Evolutionary conservation across 92 coral and sea anemone species (phyloP), one percentile per base, ranked within the genome.

Genomic region (Isaurus tuberculatus): DNA sequence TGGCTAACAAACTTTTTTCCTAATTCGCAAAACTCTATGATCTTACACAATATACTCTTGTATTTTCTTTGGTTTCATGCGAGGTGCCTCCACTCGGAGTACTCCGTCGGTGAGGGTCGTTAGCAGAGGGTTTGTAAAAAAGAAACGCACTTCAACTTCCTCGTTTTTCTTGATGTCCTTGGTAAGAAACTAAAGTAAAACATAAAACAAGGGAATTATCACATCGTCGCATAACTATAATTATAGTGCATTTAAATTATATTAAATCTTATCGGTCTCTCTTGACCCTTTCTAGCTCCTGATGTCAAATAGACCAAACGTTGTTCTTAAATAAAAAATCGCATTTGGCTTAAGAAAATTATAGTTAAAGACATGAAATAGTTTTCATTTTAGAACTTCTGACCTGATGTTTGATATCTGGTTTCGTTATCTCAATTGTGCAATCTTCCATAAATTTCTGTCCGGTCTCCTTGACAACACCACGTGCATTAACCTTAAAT

Each of bases 61-160:
- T 25, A 8, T 31, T 2, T 75, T 25, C 51, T 70, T 71, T 26
- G 91, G 91, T 23, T 73, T 43, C 86, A 95, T 58, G 2, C 93
- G 88, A 28, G 85, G 58, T 37, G 87, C 89, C 68, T 91, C 92
- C 19, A 95, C 63, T 7, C 84, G 65, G 36, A 91, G 89, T 17
- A 23, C 57, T 10, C 91, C 75, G 25, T 91, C 70, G 27, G 86
- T 89, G 46, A 95, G 84, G 7, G 79, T 29, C 40, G 85, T 88
- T 19, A 91, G 84, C 61, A 95, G 88, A 32, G 88, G 92, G 53
- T 95, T 95, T 60, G 75, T 88, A 79, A 94, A 88, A 33, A 51
- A 65, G 20, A 91, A 79, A 33, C 65, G 63, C 34, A 92, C 84
- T 49, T 92, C 82, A 48, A 92, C 83, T 30, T 79, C 51, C 26